These are phyloP conservation scores for Pollenia angustigena DNA, from an alignment of 2,888 invertebrate genomes.

Conservation along the genomic window DNA sequence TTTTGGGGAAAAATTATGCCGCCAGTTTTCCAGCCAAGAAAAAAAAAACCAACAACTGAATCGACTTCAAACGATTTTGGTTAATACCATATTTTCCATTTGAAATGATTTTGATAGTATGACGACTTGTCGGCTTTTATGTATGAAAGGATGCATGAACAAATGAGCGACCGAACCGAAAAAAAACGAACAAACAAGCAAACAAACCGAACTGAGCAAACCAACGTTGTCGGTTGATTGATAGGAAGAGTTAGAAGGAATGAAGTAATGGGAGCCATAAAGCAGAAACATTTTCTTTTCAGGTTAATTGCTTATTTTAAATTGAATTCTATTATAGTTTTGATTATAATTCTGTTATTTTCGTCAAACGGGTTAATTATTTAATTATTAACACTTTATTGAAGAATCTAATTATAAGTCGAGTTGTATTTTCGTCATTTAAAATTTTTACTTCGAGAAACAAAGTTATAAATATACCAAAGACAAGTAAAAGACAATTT, in stretches of 20 bases:
- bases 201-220: conserved; percentile 23
- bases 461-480: not conserved
- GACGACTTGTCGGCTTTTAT: conserved; percentile 67
- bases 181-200: conserved; percentile 11
- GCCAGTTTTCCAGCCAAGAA: conserved; percentile 52
- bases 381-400: conserved; percentile 67
- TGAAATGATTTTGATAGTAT: conserved; percentile 69
- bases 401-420: conserved; percentile 62
- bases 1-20: conserved; percentile 47
- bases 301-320: conserved; percentile 70
- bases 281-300: conserved; percentile 54
- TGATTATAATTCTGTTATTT: conserved; percentile 49
- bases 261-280: conserved; percentile 23
- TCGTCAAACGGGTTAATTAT: conserved; percentile 62
- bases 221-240: conserved; percentile 4
- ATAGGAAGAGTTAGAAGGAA: not conserved
- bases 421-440: not conserved
- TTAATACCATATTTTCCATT: conserved; percentile 71
- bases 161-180: conserved; percentile 29
- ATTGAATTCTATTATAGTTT: conserved; percentile 66
- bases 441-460: not conserved
- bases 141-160: conserved; percentile 59
- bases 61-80: conserved; percentile 67
- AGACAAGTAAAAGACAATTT: not conserved
- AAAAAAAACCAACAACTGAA: conserved; percentile 6